These are phyloP conservation scores for Agrotis segetum DNA, from an alignment of 2,888 invertebrate genomes.

Conservation along the genomic window DNA sequence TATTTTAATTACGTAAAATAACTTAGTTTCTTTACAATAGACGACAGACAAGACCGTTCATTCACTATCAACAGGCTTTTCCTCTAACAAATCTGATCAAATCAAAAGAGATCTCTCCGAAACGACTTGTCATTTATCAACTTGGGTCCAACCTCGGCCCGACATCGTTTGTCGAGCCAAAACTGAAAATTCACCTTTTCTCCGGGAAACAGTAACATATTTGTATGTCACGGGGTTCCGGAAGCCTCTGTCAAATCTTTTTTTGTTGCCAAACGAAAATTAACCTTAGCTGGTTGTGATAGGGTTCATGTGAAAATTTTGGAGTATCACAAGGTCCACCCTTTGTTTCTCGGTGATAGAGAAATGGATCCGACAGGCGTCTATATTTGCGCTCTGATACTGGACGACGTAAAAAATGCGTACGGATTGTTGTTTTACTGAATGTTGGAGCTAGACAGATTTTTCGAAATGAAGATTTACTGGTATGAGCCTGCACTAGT, in stretches of 20 bases:
- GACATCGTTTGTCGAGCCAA: constrained; percentile 24
- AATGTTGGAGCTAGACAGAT: constrained; percentile 1
- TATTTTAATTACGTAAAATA: too few relatives aligned
- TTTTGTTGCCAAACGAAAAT: background rate
- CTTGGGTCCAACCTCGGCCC: background rate
- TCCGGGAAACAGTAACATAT: constrained; percentile 49
- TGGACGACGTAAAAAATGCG: constrained; percentile 2
- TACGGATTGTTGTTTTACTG: background rate
- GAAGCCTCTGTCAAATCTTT: background rate
- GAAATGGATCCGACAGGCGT: constrained; percentile 32
- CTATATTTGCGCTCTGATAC: constrained; percentile 27
- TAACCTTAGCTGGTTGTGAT: background rate
- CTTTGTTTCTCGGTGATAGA: constrained; percentile 44
- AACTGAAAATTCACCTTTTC: constrained; percentile 42
- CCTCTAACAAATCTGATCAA: constrained; percentile 34
- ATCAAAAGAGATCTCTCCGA: constrained; percentile 30
- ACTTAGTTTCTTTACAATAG: too few relatives aligned
- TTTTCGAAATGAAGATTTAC: constrained; percentile 37
- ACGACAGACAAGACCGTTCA: constrained; percentile 5
- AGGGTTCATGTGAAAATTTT: background rate
- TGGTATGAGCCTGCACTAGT: constrained; percentile 4
- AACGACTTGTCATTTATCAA: constrained; percentile 36
- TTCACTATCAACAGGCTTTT: constrained; percentile 22
- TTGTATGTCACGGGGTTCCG: constrained; percentile 7
- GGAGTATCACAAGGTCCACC: background rate